Conservation (phyloP, 2,797 vertebrate genomes). For the Xenopus petersii region DNA sequence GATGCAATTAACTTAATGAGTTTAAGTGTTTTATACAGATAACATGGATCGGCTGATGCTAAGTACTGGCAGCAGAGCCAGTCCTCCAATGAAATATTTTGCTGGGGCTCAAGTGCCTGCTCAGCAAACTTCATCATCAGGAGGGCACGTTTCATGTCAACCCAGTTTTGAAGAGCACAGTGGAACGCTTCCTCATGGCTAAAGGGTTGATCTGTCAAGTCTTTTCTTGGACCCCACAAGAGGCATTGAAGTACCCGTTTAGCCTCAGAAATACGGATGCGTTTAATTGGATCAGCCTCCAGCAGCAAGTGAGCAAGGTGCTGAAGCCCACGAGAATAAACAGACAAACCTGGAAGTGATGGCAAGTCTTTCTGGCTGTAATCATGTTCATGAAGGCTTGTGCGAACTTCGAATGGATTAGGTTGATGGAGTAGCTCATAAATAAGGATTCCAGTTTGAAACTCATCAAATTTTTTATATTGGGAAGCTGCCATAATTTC, state of each 20-base stretch:
- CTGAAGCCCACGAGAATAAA: constrained; percentile 89
- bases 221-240: constrained; percentile 90
- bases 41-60: constrained; percentile 78
- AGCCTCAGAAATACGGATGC: constrained; percentile 87
- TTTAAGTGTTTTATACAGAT: constrained; percentile 80
- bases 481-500: constrained; percentile 94
- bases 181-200: constrained; percentile 63
- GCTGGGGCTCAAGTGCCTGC: constrained; percentile 82
- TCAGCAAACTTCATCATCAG: constrained; percentile 98
- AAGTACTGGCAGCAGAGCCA: constrained; percentile 98
- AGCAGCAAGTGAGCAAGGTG: constrained; percentile 84
- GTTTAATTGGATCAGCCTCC: constrained; percentile 89
- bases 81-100: constrained; percentile 86
- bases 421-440: constrained; percentile 93
- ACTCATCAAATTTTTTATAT: constrained; percentile 95
- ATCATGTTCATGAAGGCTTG: constrained; percentile 81
- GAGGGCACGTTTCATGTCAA: constrained; percentile 91
- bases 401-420: constrained; percentile 88
- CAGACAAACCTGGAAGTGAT: constrained; percentile 76
- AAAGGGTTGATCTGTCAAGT: constrained; percentile 80
- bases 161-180: constrained; percentile 86
- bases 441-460: constrained; percentile 95
- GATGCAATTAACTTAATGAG: constrained; percentile 80
- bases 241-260: constrained; percentile 87
- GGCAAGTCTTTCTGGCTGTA: constrained; percentile 86